phyloP scores from a whole-genome alignment of 2,797 vertebrate species.

The Cryptoprocta ferox region DNA sequence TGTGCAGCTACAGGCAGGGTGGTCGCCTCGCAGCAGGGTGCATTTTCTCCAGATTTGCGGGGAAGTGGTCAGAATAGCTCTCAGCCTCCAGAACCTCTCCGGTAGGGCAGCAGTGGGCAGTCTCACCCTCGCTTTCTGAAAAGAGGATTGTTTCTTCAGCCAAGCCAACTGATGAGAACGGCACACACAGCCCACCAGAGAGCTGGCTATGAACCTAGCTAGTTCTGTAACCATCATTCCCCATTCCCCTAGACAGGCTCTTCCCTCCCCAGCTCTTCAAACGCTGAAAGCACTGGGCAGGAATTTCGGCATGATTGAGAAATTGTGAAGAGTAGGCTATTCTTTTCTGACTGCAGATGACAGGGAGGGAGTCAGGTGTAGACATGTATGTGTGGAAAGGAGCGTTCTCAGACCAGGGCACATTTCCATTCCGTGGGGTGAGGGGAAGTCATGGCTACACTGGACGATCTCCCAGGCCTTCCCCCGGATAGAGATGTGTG shows the following conservation, averaged over 20 bases:
- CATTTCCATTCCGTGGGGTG: background rate
- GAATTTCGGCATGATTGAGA: conserved; percentile 81
- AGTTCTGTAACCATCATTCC: conserved; percentile 80
- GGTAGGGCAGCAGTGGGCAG: background rate
- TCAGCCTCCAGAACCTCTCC: background rate
- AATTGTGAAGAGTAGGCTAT: conserved; percentile 68
- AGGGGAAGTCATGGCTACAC: background rate
- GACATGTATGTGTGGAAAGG: background rate
- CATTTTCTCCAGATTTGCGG: background rate
- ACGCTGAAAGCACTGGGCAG: conserved; percentile 51
- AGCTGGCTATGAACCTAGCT: conserved; percentile 63
- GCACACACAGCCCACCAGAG: rapidly evolving
- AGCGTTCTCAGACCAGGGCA: background rate
- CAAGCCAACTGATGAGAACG: background rate
- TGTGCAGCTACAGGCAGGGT: background rate
- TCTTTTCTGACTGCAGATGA: background rate
- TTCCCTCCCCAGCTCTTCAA: background rate
- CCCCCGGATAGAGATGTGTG: conserved; percentile 46
- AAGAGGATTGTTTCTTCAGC: background rate
- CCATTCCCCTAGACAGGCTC: conserved; percentile 60
- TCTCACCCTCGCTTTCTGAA: background rate
- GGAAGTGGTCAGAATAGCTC: background rate
- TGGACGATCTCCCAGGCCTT: conserved; percentile 52
- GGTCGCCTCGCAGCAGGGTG: background rate
- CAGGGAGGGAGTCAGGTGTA: background rate